Base-by-base conservation (phyloP, 2,888 invertebrate species). In the Hipparchia sbordonii region DNA sequence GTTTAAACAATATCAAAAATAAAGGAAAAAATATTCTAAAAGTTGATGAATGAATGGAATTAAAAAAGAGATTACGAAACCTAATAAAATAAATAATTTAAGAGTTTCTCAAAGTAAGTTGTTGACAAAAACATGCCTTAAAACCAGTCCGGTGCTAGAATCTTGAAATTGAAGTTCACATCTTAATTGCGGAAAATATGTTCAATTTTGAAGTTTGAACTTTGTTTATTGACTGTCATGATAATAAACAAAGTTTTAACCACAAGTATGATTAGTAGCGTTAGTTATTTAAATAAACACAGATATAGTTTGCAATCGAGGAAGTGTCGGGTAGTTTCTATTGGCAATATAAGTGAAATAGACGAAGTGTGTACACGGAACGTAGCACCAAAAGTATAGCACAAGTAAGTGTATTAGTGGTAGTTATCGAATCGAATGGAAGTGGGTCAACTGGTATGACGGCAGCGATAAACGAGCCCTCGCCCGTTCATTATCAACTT, bases 381-480 rank as follows among this genome's bases (percentile, higher is more conserved):
- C 48, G 12, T 12, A 45, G 12, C 46, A 6, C 12, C 1, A 62
- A 46, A 39, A 67, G 12, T 61, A 61, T n/a, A 60, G 23, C 46
- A 23, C 83, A 82, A 82, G 81, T 82, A 85, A 82, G 80, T 84
- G 80, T 87, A 82, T 86, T 88, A 89, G 88, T 89, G 86, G 87
- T 88, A 79, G 77, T 80, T 80, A 91, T 90, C 88, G 90, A 88
- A 89, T 89, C 82, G 84, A 83, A 84, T 81, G 85, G 85, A 93
- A 91, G 87, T 93, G 81, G 93, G 93, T 93, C 93, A 91, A 87
- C 87, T 85, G 83, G 87, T 81, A 89, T 91, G 92, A 92, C 92
- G 92, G 86, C 84, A 86, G 85, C 90, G 92, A 92, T 91, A 91
- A 91, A 89, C 84, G 86, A 85, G 87, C 88, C 88, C 88, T 89